Percentiles rank a stretch among this genome's conserved stretches.
These are phyloP conservation scores for Syrphus vitripennis DNA, from an alignment of 2,888 invertebrate genomes.

Conservation along the genomic window DNA sequence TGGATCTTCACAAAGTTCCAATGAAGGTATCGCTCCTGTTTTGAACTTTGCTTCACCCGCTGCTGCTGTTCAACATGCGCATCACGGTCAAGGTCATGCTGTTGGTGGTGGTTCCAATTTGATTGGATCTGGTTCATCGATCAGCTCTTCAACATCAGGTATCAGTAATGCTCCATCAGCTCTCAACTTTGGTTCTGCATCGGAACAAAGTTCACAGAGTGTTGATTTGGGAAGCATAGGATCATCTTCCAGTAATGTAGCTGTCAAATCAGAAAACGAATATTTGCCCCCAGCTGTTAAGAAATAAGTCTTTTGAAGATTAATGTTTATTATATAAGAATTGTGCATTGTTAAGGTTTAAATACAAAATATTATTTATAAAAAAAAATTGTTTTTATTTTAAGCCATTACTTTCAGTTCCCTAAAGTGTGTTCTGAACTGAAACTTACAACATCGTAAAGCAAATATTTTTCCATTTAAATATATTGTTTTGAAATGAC, in stretches of 20 bases:
- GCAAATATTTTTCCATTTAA: no score
- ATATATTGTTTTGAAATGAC: no score
- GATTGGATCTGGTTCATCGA: not conserved
- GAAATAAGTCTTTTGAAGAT: not conserved
- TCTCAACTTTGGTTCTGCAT: constrained; percentile 22
- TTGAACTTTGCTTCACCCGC: constrained; percentile 74
- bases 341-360: not conserved
- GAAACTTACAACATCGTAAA: no score
- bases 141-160: not conserved
- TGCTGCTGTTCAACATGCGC: not conserved
- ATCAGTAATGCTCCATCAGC: not conserved
- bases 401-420: no score
- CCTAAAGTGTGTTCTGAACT: no score
- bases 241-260: not conserved
- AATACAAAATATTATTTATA: not conserved
- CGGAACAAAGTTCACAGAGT: not conserved
- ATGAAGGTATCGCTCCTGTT: constrained; percentile 77
- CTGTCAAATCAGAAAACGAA: not conserved
- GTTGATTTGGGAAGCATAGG: not conserved
- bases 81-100: not conserved
- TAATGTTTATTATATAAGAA: not conserved
- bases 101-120: not conserved
- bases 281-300: constrained; percentile 4
- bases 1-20: constrained; percentile 74
- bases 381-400: not conserved